phyloP scores from a whole-genome alignment of 2,113 vertebrate species.

The Peucedramus taeniatus region DNA sequence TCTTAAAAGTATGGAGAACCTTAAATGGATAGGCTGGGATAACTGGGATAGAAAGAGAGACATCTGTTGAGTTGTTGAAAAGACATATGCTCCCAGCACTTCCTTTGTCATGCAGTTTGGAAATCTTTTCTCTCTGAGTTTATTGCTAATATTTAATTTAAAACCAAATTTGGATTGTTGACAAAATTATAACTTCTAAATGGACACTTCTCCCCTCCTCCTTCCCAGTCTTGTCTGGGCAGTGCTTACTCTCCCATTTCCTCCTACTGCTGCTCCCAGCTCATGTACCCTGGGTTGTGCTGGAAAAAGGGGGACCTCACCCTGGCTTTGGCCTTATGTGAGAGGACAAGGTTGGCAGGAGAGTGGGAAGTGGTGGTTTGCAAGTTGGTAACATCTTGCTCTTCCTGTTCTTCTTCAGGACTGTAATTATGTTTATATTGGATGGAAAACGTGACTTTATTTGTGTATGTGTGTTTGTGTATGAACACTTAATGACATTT shows the following conservation, averaged over 20 bases:
- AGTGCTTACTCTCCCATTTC: background rate
- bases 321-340: background rate
- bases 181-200: conserved; percentile 42
- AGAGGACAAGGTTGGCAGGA: background rate
- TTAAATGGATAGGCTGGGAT: conserved; percentile 41
- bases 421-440: background rate
- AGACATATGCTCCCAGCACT: conserved; percentile 38
- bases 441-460: conserved; percentile 59
- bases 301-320: background rate
- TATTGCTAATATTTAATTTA: conserved; percentile 59
- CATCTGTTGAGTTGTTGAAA: conserved; percentile 58
- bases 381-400: background rate
- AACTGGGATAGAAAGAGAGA: conserved; percentile 8
- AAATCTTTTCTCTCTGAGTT: conserved; percentile 32
- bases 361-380: background rate
- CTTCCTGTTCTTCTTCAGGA: background rate
- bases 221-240: background rate
- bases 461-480: conserved; percentile 40
- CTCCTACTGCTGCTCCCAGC: background rate
- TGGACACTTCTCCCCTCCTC: background rate
- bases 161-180: conserved; percentile 45
- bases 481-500: conserved; percentile 74
- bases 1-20: conserved; percentile 6
- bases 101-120: conserved; percentile 47
- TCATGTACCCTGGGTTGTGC: background rate